Evolutionary conservation across 2,113 vertebrate genomes (phyloP), one percentile per base, ranked within the genome.

Genomic region (Bubalus kerabau): DNA sequence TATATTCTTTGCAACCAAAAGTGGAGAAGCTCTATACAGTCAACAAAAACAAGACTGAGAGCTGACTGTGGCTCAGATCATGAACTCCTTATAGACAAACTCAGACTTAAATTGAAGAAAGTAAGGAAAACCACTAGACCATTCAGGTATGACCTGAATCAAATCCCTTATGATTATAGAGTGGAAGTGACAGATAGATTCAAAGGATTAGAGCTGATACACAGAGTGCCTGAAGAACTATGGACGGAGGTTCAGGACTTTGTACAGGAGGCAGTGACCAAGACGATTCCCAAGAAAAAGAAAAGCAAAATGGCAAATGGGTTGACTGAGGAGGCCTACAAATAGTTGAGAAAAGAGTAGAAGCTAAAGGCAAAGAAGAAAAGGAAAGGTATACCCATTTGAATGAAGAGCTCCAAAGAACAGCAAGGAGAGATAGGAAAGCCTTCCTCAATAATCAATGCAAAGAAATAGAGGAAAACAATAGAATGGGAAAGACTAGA

Each of bases 201-300:
- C 10, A 71, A 40, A 71, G 36, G 19, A 40, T 71, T 40, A 71
- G 67, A 23, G 67, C n/a, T 71, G 36, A 71, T 40, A 40, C n/a
- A 40, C 19, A 71, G 10, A 71, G 19, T 6, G n/a, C 67, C n/a
- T 23, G 10, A 71, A 40, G n/a, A 40, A 40, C n/a, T 23, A 23
- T 71, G 67, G 5, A 40, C 0, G 0, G n/a, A 71, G n/a, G 10
- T 71, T 71, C 19, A 71, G n/a, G n/a, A 40, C 67, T 12, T 12
- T 71, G 10, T 71, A 23, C 10, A 23, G 10, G 32, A 40, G 19
- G 5, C n/a, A 23, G 10, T 3, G 67, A 40, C 11, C n/a, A 71
- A 71, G 19, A 40, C 0, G 5, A 40, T 23, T 23, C 19, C 19
- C 10, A 23, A 71, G n/a, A 71, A 40, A 71, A 36, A 23, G 5